A percentile compares a stretch with the other conserved stretches of the same genome.
phyloP scores from a whole-genome alignment of 2,797 vertebrate genomes.

The Sciurus carolinensis region DNA sequence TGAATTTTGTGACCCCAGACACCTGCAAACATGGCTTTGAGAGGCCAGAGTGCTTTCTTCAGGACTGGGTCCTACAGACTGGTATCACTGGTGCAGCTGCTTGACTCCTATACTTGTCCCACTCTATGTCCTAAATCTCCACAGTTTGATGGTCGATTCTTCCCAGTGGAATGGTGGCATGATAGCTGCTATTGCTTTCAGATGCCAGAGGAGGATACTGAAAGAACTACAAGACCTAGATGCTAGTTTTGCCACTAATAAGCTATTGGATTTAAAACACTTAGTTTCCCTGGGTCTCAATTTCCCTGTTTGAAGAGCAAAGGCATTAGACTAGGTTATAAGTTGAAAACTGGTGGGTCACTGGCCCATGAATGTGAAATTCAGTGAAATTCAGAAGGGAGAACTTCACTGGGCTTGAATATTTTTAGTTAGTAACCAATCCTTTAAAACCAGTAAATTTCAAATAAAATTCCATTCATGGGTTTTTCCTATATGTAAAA shows the following conservation, averaged over 20 bases:
- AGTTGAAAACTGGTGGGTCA: not conserved
- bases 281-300: not conserved
- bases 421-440: conserved; percentile 15
- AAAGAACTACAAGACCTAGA: not conserved
- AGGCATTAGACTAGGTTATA: not conserved
- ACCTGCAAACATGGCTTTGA: not conserved
- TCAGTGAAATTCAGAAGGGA: not conserved
- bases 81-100: not conserved
- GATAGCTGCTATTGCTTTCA: not conserved
- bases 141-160: not conserved
- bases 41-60: not conserved
- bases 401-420: not conserved
- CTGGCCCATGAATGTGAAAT: not conserved
- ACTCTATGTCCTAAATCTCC: not conserved
- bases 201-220: not conserved
- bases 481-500: conserved; percentile 53
- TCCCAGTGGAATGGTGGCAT: not conserved
- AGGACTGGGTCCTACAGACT: not conserved
- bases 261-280: not conserved
- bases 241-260: not conserved
- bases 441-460: conserved; percentile 44
- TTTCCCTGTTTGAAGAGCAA: conserved; percentile 24
- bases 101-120: not conserved
- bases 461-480: conserved; percentile 41
- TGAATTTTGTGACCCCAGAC: not conserved